Base-by-base conservation (phyloP, 2,113 vertebrate genomes). In the Mobula birostris region DNA sequence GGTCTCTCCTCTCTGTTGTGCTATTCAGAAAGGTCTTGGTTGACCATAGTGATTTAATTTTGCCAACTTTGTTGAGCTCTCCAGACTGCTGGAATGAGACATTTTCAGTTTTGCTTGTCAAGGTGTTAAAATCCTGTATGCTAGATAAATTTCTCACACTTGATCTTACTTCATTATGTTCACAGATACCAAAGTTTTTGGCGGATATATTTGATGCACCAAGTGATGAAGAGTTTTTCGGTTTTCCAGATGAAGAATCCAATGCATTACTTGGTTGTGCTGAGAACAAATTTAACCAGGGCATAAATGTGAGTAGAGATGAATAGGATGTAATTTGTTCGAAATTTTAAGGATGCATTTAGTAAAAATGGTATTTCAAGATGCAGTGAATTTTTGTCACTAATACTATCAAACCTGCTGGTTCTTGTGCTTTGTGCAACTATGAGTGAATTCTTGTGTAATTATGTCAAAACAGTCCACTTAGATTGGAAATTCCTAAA, bases 201-300 rank as follows among this genome's bases (percentile, higher is more conserved):
- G 95, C 95, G 88, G 96, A 96, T 21, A 95, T 97, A 95, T 97
- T 97, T 94, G 97, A 96, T 80, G 94, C 95, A 24, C 95, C 97
- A 74, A 97, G 96, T 94, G 97, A 96, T 74, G 95, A 79, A 36
- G 96, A 98, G 36, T 93, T 93, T 74, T 48, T 48, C 68, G 91
- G 91, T 40, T 93, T 93, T 93, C 36, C 40, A 93, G 91, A 93
- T 40, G 12, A 56, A 21, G 91, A 93, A 40, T 92, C 2, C 11
- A 40, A 40, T 6, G 27, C n/a, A 40, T 9, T 7, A 40, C 32
- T 21, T 40, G 68, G 56, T 15, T 24, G 27, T 40, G 70, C 24
- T 14, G 68, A 56, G 32, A 17, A 70, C 36, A 48, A 74, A 27
- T 29, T 19, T 29, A 93, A 74, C 19, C 11, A 36, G 40, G 56